Percentiles rank a stretch among this genome's conserved stretches.
phyloP scores from a whole-genome alignment of 2,888 invertebrate genomes.

The Petrophora chlorosata region DNA sequence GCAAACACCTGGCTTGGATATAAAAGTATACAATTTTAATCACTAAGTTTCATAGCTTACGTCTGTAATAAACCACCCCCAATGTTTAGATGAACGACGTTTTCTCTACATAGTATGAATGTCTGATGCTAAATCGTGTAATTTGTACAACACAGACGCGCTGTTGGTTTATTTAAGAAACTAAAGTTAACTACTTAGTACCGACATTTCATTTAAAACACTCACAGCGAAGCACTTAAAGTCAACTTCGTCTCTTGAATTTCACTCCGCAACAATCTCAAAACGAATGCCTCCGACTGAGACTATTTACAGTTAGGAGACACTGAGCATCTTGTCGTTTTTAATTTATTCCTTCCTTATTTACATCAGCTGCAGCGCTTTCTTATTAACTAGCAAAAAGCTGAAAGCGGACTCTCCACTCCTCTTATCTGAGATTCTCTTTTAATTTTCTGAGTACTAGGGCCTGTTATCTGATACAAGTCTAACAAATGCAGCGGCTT shows the following conservation, averaged over 20 bases:
- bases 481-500: constrained; percentile 2
- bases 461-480: constrained; percentile 7
- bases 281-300: neutral
- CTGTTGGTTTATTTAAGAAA: neutral
- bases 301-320: constrained; percentile 17
- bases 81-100: too few relatives aligned
- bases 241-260: neutral
- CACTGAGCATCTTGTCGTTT: constrained; percentile 25
- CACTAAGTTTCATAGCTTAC: too few relatives aligned
- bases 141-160: too few relatives aligned
- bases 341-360: constrained; percentile 33
- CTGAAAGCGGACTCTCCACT: constrained; percentile 10
- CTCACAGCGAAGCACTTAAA: constrained; percentile 7
- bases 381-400: constrained; percentile 28
- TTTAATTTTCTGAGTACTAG: constrained; percentile 52
- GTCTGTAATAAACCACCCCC: too few relatives aligned
- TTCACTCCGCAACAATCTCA: neutral
- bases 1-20: too few relatives aligned
- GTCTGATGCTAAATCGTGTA: too few relatives aligned
- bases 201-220: constrained; percentile 8
- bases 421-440: constrained; percentile 30
- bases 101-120: too few relatives aligned
- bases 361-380: constrained; percentile 24
- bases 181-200: too few relatives aligned
- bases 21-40: too few relatives aligned